Base-by-base conservation (phyloP, 1,140 invertebrate species). In the Bombus cullumanus region DNA sequence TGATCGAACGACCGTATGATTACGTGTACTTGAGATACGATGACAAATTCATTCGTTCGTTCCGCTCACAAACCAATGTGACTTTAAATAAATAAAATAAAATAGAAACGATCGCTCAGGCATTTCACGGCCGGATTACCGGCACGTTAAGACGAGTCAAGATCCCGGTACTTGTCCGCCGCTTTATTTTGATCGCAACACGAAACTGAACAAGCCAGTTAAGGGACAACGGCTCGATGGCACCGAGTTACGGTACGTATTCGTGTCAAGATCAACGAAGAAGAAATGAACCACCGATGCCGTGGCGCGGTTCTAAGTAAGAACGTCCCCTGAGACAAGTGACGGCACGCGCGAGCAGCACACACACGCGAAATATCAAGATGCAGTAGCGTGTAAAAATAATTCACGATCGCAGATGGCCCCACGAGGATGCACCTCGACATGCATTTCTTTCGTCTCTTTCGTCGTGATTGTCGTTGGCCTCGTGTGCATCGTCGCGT, bases 181-280 rank as follows among this genome's bases (percentile, higher is more conserved):
- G 74, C 53, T 89, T 89, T 88, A 89, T 89, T 89, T 88, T 64
- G 43, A 81, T 86, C 86, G 71, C 73, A 6, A 53, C 47, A 41
- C 74, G 80, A 72, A 64, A 47, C 83, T 31, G 68, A 39, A 41
- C 34, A 25, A 22, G 64, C 18, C 39, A 22, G 28, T 31, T 53
- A 86, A 79, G 68, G 78, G 74, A 86, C 83, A 81, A 86, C 64
- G 68, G 68, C 66, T 80, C 78, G 83, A 77, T 86, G 83, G 80
- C 85, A 84, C 53, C 77, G 83, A 84, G 78, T 86, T 86, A 89
- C 47, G 3, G 31, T 18, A 37, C 77, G 86, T 85, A 93, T 93
- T 86, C 86, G 91, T 92, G 92, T 93, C 92, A 93, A 93, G 92
- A 93, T 93, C 92, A 93, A 88, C 47, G 47, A 53, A 53, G 47